Conservation (phyloP, 2,888 invertebrate genomes). For the Lysandra bellargus region DNA sequence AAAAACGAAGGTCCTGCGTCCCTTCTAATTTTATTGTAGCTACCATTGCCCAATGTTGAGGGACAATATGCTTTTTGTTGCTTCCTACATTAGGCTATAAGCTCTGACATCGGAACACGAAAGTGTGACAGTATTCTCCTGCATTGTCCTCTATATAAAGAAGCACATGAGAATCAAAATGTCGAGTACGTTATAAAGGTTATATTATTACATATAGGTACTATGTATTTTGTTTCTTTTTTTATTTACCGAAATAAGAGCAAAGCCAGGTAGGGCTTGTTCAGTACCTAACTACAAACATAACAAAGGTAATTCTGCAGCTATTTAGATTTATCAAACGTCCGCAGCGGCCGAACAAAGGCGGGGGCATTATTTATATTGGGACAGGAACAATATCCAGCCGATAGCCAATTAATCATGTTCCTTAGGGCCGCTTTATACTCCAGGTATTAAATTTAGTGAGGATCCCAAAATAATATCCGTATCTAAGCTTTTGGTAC, state of each 20-base stretch:
- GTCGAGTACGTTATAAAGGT: no score
- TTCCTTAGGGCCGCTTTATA: conserved; percentile 55
- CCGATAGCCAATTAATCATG: conserved; percentile 67
- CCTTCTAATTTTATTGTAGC: background rate
- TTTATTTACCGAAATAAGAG: background rate
- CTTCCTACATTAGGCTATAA: background rate
- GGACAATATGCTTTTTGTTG: background rate
- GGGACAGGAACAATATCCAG: conserved; percentile 62
- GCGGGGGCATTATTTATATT: conserved; percentile 66
- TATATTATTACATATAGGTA: no score
- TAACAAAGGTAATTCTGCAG: background rate
- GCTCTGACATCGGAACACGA: background rate
- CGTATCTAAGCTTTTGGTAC: background rate
- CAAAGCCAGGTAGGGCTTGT: conserved; percentile 1
- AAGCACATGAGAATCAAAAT: no score
- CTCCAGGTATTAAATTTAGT: conserved; percentile 38
- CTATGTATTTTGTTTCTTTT: background rate
- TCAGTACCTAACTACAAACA: background rate
- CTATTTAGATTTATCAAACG: conserved; percentile 58
- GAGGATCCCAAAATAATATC: background rate
- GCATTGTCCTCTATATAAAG: no score
- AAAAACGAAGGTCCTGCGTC: background rate
- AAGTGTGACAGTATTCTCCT: background rate
- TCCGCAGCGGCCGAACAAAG: conserved; percentile 60
- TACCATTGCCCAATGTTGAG: background rate